Base-by-base conservation (phyloP, 2,888 invertebrate species). In the Rhyacophila evoluta region DNA sequence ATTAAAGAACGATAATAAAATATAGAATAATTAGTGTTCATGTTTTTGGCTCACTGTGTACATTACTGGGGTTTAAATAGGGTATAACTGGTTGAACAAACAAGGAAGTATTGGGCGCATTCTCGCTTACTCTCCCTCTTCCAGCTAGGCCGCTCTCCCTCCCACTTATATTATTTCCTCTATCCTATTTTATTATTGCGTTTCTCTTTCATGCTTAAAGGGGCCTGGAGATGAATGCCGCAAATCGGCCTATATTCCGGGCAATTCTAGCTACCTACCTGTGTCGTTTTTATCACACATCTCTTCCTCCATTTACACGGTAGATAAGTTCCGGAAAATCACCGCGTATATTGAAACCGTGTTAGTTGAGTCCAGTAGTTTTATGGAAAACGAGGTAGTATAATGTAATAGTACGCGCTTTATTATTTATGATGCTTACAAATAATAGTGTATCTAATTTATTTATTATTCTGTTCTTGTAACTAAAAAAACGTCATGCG, bases 51-150 rank as follows among this genome's bases (percentile, higher is more conserved):
- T 10, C 55, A 19, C 25, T 1, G 8, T 55, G 55, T 6, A 19
- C 19, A 55, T 55, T 55, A 55, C 55, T 1, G 55, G 15, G 55
- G 8, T 19, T 8, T 55, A 55, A 55, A 55, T 25, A 55, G 55
- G 55, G 10, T 55, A 25, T 55, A 55, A 55, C 19, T 55, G 55
- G 25, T 55, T 55, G 55, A 15, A 55, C 55, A 55, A 55, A 55
- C 55, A 55, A 19, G 55, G 55, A 19, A 25, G 25, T 55, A 55
- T 55, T 55, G 15, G 15, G 19, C 15, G 2, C 55, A 19, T 19
- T 19, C 19, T 15, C 55, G 12, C 15, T 55, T 19, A 10, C 25
- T 19, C 8, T 19, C 25, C 25, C 55, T 8, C 2, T 8, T 2
- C 10, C 25, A 10, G 8, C 10, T 19, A 10, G 15, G 8, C 25